phyloP scores from a whole-genome alignment of 2,113 vertebrate species.

The Otus sunia region DNA sequence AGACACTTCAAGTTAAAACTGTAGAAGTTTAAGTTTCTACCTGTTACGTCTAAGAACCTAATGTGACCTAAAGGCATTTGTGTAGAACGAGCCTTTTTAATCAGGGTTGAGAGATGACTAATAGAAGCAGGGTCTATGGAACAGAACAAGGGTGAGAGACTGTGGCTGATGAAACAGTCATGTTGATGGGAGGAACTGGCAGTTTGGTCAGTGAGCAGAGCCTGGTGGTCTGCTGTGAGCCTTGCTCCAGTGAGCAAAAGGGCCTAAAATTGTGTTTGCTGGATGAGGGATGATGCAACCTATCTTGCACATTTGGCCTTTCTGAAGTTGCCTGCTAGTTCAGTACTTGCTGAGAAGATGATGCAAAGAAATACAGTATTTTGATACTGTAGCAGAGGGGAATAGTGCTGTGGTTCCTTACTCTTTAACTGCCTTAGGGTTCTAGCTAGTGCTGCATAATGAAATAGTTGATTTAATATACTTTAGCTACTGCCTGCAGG shows the following conservation, averaged over 20 bases:
- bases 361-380: background rate
- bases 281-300: background rate
- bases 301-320: background rate
- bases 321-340: background rate
- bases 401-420: background rate
- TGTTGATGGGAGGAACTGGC: background rate
- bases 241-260: background rate
- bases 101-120: background rate
- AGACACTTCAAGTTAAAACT: background rate
- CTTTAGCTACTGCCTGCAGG: background rate
- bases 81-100: background rate
- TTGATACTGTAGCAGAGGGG: background rate
- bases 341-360: background rate
- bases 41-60: background rate
- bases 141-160: background rate
- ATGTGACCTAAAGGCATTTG: background rate
- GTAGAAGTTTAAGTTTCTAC: background rate
- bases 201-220: background rate
- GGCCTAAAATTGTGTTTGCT: background rate
- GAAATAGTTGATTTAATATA: background rate
- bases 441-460: background rate
- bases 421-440: background rate
- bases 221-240: background rate
- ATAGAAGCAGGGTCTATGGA: background rate
- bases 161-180: accelerated